Evolutionary conservation across 1,140 invertebrate genomes (phyloP).

Genomic region (Neoseiulus cucumeris): DNA sequence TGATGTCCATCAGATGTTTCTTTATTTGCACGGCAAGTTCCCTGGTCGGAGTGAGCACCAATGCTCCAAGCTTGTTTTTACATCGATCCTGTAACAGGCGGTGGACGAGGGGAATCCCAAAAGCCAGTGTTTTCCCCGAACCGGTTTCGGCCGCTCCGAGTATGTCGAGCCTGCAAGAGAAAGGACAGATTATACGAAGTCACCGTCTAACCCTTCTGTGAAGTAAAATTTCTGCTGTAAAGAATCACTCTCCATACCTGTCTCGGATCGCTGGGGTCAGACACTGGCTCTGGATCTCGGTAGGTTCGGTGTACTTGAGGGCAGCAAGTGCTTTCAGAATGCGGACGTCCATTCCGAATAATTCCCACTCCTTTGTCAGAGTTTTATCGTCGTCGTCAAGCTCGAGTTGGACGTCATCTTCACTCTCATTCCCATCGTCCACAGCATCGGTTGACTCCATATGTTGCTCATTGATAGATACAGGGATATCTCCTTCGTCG

Average conservation of each 20-base stretch:
- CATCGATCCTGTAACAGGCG: constrained; percentile 49
- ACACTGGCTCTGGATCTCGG: constrained; percentile 51
- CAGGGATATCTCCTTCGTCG: background rate
- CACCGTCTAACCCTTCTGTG: too few relatives aligned
- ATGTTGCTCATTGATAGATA: too few relatives aligned
- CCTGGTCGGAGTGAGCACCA: constrained; percentile 81
- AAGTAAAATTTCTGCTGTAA: too few relatives aligned
- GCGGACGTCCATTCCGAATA: constrained; percentile 41
- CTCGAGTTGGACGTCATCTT: background rate
- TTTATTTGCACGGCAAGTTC: constrained; percentile 85
- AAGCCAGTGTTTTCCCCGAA: constrained; percentile 91
- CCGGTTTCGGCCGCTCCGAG: constrained; percentile 92
- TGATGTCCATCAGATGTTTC: constrained; percentile 54
- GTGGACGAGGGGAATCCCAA: constrained; percentile 73
- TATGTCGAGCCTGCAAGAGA: constrained; percentile 44
- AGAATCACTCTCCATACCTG: background rate
- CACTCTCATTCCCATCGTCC: background rate
- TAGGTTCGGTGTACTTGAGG: constrained; percentile 55
- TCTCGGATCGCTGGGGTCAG: constrained; percentile 68
- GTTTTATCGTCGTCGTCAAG: background rate
- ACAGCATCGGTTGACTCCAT: background rate
- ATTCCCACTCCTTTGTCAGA: constrained; percentile 39
- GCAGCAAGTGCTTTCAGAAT: constrained; percentile 52
- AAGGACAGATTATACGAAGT: background rate
- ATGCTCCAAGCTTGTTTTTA: constrained; percentile 33